These are phyloP conservation scores for Acanthis flammea DNA, from an alignment of 2,797 vertebrate genomes.

Conservation along the genomic window DNA sequence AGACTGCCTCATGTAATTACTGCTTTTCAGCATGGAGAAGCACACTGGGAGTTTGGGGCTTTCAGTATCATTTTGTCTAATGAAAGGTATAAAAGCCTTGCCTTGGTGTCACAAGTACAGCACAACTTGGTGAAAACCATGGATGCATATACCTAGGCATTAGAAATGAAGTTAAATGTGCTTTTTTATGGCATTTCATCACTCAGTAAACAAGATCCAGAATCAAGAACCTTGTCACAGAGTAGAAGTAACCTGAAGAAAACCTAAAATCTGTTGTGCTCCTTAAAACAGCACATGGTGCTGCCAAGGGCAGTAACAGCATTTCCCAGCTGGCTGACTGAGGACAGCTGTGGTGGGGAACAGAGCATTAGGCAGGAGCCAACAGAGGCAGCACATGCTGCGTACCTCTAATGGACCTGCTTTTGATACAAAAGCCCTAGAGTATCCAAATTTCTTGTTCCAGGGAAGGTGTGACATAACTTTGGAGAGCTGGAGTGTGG, in stretches of 20 bases:
- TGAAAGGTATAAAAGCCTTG: background rate
- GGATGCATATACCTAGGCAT: background rate
- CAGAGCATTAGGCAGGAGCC: background rate
- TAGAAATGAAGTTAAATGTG: background rate
- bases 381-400: background rate
- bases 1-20: background rate
- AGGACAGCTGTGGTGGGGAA: background rate
- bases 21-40: background rate
- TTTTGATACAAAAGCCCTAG: background rate
- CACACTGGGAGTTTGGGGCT: background rate
- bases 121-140: fast-evolving
- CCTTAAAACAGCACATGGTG: background rate
- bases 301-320: background rate
- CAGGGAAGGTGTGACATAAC: background rate
- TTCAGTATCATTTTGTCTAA: background rate
- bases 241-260: background rate
- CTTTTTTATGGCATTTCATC: background rate
- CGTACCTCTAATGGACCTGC: background rate
- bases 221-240: background rate
- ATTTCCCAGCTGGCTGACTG: background rate
- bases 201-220: background rate
- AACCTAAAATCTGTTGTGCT: background rate
- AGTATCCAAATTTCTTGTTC: background rate
- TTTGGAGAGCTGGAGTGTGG: background rate
- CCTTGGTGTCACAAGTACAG: background rate